Percentiles rank a stretch among this genome's conserved stretches.
Conservation (phyloP, 2,797 vertebrate genomes). For the Morelia viridis region DNA sequence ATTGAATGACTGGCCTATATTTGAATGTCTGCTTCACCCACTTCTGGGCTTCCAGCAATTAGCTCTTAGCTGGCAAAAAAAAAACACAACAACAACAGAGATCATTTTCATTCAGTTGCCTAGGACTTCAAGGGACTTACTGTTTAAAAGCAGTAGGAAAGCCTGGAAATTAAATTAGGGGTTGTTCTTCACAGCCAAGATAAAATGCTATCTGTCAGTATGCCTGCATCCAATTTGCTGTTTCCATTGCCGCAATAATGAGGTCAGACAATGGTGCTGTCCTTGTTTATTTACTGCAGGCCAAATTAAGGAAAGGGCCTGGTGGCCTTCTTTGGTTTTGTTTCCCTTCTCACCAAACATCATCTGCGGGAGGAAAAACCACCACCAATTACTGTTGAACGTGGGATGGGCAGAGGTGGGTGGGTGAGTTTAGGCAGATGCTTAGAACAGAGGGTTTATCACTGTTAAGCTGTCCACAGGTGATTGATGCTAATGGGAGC, state of each 20-base stretch:
- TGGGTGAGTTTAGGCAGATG: background rate
- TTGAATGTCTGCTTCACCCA: slow-evolving; percentile 3
- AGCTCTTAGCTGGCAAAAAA: slow-evolving; percentile 9
- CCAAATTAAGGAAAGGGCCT: background rate
- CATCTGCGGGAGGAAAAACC: background rate
- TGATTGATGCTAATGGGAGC: background rate
- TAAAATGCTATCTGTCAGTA: background rate
- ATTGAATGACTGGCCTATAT: slow-evolving; percentile 5
- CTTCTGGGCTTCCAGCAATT: slow-evolving; percentile 24
- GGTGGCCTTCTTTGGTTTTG: background rate
- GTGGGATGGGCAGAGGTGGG: background rate
- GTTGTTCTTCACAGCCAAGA: background rate
- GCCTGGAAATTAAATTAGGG: background rate
- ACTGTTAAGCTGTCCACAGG: background rate
- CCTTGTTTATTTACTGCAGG: background rate
- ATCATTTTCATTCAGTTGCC: background rate
- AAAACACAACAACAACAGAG: no score
- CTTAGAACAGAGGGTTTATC: background rate
- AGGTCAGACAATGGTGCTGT: background rate
- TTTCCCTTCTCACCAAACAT: background rate
- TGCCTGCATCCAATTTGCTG: background rate
- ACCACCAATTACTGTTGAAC: background rate
- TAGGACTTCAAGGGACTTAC: background rate
- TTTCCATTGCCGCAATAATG: background rate
- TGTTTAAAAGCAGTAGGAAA: background rate